Evolutionary conservation across 2,888 invertebrate genomes (phyloP).

Genomic region (Arge pagana): DNA sequence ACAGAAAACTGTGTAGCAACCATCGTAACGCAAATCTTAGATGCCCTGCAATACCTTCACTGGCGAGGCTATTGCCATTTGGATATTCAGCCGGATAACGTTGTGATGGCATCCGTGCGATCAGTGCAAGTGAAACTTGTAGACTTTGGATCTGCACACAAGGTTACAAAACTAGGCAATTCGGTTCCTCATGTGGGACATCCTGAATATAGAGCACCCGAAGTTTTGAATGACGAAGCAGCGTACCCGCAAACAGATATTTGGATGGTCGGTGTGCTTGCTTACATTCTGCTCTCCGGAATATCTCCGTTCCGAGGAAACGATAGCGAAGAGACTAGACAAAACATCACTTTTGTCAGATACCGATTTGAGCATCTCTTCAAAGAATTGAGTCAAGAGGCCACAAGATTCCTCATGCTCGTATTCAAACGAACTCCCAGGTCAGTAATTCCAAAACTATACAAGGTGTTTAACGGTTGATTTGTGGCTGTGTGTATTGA

Average conservation of each 20-base stretch:
- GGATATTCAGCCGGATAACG: constrained; percentile 92
- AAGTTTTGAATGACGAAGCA: constrained; percentile 84
- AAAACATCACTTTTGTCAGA: constrained; percentile 90
- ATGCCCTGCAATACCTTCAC: constrained; percentile 92
- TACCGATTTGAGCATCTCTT: constrained; percentile 93
- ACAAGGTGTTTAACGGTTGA: no score
- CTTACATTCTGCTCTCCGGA: constrained; percentile 92
- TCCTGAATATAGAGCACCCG: constrained; percentile 84
- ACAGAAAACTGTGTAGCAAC: constrained; percentile 90
- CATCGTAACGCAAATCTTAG: constrained; percentile 83
- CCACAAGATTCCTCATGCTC: constrained; percentile 92
- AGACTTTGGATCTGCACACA: constrained; percentile 88
- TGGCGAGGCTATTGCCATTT: constrained; percentile 90
- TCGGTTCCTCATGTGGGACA: constrained; percentile 72
- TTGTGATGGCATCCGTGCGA: constrained; percentile 87
- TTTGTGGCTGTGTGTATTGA: background rate
- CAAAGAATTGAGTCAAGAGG: constrained; percentile 92
- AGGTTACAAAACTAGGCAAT: constrained; percentile 79
- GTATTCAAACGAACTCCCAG: constrained; percentile 92
- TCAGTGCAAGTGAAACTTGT: constrained; percentile 87
- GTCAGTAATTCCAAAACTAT: constrained; percentile 63
- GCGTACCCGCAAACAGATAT: constrained; percentile 91
- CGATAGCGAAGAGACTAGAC: constrained; percentile 82
- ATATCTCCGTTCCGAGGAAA: constrained; percentile 87
- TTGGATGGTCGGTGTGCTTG: constrained; percentile 92